Base-by-base conservation (phyloP, 2,113 vertebrate genomes). In the Amblyopsis rosae region DNA sequence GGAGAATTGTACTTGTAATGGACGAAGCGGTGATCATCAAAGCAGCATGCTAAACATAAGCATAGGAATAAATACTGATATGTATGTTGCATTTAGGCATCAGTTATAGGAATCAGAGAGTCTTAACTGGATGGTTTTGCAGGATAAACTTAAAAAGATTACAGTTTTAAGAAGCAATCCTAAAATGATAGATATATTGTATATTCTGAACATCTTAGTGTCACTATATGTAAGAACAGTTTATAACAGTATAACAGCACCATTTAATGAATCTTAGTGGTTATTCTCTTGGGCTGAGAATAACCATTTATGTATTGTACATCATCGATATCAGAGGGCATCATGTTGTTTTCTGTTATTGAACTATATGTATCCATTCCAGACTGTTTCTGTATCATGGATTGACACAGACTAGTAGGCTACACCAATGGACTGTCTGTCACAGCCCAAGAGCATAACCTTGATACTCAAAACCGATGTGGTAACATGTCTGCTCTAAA, bases 351-450 rank as follows among this genome's bases (percentile, higher is more conserved):
- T 17, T 75, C 49, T 53, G 70, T 80, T 71, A 75, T 81, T 81
- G 51, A 61, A 46, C 11, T 45, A 70, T 65, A 33, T 71, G 81
- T 69, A 49, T 66, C 4, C 26, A 60, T 70, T 74, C 48, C 46
- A 59, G 62, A 76, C 70, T 69, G 69, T 61, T 76, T 82, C 60
- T 71, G 65, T 78, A 3, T 59, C 9, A n/a, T 41, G 65, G 57
- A 26, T 59, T 64, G 78, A 59, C 75, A 79, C 81, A 13, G 79
- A 72, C 77, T 26, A 80, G 82, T 15, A 26, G 26, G 26, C 26
- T 26, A 33, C 76, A 54, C 71, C 67, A 82, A 45, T 60, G n/a
- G 55, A 55, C 32, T 74, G 75, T 82, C 32, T 74, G 75, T 82
- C 69, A 75, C 51, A 69, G 67, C n/a, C 67, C 46, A 68, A 32